These are phyloP conservation scores for Micrasema longulum DNA, from an alignment of 1,140 invertebrate genomes.

Conservation along the genomic window DNA sequence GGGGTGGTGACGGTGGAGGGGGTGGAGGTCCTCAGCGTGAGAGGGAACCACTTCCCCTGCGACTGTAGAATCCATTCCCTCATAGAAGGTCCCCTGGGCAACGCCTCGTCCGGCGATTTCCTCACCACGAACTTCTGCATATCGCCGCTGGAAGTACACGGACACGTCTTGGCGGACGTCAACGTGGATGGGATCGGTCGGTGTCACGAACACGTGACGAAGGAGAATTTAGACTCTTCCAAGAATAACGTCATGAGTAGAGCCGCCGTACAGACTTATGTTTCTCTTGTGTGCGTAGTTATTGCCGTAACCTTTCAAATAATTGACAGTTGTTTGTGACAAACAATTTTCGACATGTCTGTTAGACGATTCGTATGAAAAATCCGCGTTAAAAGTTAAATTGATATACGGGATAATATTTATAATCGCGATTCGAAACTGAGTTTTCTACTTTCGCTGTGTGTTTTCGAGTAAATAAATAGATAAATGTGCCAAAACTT, in stretches of 20 bases:
- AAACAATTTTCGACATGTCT: not conserved
- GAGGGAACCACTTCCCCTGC: constrained; percentile 85
- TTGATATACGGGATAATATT: too few species aligned
- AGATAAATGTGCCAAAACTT: constrained; percentile 22
- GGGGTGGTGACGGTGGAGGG: constrained; percentile 75
- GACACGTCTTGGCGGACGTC: constrained; percentile 74
- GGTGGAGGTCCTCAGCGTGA: constrained; percentile 74
- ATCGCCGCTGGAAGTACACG: constrained; percentile 83
- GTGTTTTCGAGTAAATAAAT: not conserved
- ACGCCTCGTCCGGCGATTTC: constrained; percentile 77
- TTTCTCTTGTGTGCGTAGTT: constrained; percentile 29
- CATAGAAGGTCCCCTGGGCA: constrained; percentile 74
- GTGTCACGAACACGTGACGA: constrained; percentile 52
- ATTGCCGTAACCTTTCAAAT: constrained; percentile 43
- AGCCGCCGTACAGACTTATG: constrained; percentile 28
- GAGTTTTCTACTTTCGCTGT: too few species aligned
- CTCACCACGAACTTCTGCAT: constrained; percentile 85
- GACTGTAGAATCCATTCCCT: constrained; percentile 83
- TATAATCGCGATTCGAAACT: too few species aligned
- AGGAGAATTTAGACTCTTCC: constrained; percentile 51
- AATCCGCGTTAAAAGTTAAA: too few species aligned
- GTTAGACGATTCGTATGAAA: too few species aligned
- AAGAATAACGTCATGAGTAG: constrained; percentile 45
- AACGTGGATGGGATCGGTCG: constrained; percentile 51
- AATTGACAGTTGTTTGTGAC: constrained; percentile 46